Conservation (phyloP, 2,113 vertebrate species). For the Climacteris rufus region DNA sequence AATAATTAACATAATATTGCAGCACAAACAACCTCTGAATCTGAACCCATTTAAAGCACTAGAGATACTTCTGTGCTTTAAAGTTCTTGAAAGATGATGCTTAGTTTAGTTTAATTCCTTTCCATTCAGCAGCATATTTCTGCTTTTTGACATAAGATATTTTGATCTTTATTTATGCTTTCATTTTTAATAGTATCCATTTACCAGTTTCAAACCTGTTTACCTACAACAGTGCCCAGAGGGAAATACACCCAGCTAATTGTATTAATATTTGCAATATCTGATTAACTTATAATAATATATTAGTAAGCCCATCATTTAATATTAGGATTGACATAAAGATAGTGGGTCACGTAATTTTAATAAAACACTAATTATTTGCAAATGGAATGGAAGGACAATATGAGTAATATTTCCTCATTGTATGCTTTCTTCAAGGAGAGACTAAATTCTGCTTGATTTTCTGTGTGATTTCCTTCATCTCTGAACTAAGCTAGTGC, state of each 20-base stretch:
- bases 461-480: background rate
- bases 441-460: background rate
- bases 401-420: background rate
- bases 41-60: background rate
- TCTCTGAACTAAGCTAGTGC: background rate
- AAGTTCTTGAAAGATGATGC: background rate
- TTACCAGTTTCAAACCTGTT: background rate
- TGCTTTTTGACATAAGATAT: background rate
- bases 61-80: background rate
- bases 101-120: background rate
- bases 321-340: background rate
- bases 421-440: background rate
- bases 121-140: background rate
- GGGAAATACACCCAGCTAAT: background rate
- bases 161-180: background rate
- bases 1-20: background rate
- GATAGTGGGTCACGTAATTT: background rate
- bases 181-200: background rate
- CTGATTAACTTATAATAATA: background rate
- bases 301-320: background rate
- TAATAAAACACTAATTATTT: slow-evolving; percentile 14
- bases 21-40: background rate
- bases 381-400: background rate
- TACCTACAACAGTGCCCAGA: background rate
- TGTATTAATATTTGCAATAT: background rate